Evolutionary conservation across 2,113 vertebrate species (phyloP).

Genomic region (Raja brachyura): DNA sequence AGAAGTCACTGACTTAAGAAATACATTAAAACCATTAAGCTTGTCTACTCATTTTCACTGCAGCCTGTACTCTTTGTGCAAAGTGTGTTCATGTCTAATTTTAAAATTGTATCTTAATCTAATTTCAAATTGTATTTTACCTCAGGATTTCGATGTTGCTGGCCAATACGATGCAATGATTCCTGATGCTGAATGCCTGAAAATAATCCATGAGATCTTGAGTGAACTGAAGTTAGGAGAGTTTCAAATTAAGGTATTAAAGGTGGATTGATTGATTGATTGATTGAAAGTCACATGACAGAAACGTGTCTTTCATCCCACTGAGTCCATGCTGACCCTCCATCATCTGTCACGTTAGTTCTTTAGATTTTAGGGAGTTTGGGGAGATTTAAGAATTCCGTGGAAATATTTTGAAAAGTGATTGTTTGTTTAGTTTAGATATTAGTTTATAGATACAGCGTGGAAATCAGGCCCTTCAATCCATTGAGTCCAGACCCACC

Average conservation of each 20-base stretch:
- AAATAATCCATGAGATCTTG: constrained; percentile 89
- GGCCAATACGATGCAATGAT: constrained; percentile 94
- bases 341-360: too few relatives aligned
- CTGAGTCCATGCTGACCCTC: too few relatives aligned
- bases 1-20: not conserved
- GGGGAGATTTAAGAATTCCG: too few relatives aligned
- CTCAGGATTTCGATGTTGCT: constrained; percentile 90
- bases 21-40: not conserved
- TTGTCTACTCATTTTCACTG: not conserved
- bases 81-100: not conserved
- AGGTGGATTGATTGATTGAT: not conserved
- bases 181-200: constrained; percentile 90
- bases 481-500: too few relatives aligned
- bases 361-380: too few relatives aligned
- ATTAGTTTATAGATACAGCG: too few relatives aligned
- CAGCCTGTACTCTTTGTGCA: not conserved
- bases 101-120: not conserved
- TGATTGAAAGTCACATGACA: too few relatives aligned
- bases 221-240: constrained; percentile 79
- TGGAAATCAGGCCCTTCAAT: too few relatives aligned
- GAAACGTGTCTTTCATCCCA: too few relatives aligned
- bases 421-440: too few relatives aligned
- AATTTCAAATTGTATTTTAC: constrained; percentile 28
- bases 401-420: too few relatives aligned
- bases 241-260: constrained; percentile 80